These are phyloP conservation scores for Ephestia elutella DNA, from an alignment of 1,140 invertebrate species.

Conservation along the genomic window DNA sequence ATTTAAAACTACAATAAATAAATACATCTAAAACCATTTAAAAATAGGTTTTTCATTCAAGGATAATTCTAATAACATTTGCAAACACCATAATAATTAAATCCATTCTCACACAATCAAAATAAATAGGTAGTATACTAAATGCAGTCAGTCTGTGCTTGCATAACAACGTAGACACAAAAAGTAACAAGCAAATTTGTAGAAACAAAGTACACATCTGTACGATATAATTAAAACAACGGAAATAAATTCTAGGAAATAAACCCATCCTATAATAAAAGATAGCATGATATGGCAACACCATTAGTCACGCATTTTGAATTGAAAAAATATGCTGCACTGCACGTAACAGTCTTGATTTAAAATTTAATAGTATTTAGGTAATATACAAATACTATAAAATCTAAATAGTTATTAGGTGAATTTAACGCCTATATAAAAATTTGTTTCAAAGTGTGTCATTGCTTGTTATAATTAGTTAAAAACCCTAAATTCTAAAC, in stretches of 20 bases:
- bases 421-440: no score
- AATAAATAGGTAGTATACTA: background rate
- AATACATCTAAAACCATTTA: background rate
- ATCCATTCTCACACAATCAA: background rate
- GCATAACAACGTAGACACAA: background rate
- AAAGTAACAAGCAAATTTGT: background rate
- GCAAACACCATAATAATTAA: background rate
- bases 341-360: background rate
- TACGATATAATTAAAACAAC: background rate
- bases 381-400: no score
- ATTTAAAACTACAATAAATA: background rate
- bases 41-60: background rate
- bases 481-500: background rate
- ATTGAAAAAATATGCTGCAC: background rate
- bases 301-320: conserved; percentile 1
- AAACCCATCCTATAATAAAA: background rate
- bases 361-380: background rate
- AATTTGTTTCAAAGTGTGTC: background rate
- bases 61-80: background rate
- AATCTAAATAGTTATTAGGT: no score
- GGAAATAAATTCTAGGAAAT: conserved; percentile 1
- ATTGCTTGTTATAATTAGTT: background rate
- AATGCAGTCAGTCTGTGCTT: background rate
- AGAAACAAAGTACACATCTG: background rate
- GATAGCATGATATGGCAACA: background rate